phyloP scores from a whole-genome alignment of 2,888 invertebrate species.

The Suillia variegata region DNA sequence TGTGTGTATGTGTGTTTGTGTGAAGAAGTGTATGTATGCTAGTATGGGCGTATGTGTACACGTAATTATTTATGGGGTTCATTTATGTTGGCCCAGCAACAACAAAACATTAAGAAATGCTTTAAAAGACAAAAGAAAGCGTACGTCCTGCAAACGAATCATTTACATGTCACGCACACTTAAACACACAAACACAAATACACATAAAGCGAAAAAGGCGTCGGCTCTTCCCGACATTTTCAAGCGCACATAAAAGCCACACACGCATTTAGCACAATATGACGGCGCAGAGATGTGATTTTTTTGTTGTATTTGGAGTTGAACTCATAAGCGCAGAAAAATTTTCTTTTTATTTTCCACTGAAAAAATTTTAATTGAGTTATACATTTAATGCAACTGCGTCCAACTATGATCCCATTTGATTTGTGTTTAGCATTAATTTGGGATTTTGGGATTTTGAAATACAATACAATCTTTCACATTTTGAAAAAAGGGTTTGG shows the following conservation, averaged over 20 bases:
- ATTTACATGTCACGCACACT: slow-evolving; percentile 47
- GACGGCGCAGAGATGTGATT: slow-evolving; percentile 37
- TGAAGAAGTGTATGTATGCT: slow-evolving; percentile 12
- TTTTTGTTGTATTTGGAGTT: slow-evolving; percentile 41
- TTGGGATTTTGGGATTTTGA: too few relatives aligned
- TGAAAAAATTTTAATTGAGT: too few relatives aligned
- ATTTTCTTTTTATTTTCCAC: slow-evolving; percentile 38
- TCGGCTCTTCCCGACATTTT: too few relatives aligned
- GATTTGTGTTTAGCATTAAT: too few relatives aligned
- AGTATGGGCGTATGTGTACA: slow-evolving; percentile 29
- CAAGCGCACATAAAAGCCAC: slow-evolving; percentile 17
- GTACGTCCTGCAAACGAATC: slow-evolving; percentile 44
- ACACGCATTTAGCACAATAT: slow-evolving; percentile 9
- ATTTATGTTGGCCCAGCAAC: slow-evolving; percentile 45
- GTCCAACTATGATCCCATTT: too few relatives aligned
- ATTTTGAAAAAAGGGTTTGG: too few relatives aligned
- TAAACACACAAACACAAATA: slow-evolving; percentile 18
- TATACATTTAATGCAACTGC: too few relatives aligned
- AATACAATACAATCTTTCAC: too few relatives aligned
- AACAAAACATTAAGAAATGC: slow-evolving; percentile 21
- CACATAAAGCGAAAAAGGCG: too few relatives aligned
- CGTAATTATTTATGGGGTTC: slow-evolving; percentile 52
- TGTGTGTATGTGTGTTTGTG: slow-evolving; percentile 15
- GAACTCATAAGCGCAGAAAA: slow-evolving; percentile 53
- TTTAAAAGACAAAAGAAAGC: slow-evolving; percentile 24